These are phyloP conservation scores for Empidonax traillii DNA, from an alignment of 2,113 vertebrate genomes.

Conservation along the genomic window DNA sequence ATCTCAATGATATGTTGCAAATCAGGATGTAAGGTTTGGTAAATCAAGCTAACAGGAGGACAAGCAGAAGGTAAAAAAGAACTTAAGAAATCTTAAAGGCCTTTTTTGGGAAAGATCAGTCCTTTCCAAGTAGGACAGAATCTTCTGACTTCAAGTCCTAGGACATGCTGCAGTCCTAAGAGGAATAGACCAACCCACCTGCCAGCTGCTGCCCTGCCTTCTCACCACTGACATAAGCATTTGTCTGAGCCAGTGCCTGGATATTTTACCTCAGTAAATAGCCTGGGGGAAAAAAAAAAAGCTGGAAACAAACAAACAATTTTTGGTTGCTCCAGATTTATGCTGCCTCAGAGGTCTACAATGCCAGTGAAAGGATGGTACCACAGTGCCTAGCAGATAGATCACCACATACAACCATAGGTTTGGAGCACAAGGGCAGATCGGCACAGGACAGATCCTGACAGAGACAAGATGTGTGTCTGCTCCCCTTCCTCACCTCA, in stretches of 20 bases:
- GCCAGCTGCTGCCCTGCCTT: background rate
- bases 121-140: background rate
- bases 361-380: background rate
- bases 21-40: background rate
- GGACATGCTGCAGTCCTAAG: background rate
- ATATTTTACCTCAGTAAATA: background rate
- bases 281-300: background rate
- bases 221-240: background rate
- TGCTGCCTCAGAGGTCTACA: background rate
- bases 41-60: background rate
- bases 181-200: accelerated
- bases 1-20: background rate
- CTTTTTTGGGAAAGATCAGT: background rate
- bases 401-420: background rate
- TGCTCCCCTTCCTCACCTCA: background rate
- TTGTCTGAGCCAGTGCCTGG: background rate
- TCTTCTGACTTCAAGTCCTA: background rate
- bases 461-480: background rate
- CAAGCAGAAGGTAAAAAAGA: background rate
- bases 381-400: background rate
- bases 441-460: background rate
- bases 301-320: background rate
- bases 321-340: background rate
- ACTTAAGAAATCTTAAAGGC: background rate
- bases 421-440: background rate